Conservation (phyloP, 2,113 vertebrate species). For the Aplodontia rufa region DNA sequence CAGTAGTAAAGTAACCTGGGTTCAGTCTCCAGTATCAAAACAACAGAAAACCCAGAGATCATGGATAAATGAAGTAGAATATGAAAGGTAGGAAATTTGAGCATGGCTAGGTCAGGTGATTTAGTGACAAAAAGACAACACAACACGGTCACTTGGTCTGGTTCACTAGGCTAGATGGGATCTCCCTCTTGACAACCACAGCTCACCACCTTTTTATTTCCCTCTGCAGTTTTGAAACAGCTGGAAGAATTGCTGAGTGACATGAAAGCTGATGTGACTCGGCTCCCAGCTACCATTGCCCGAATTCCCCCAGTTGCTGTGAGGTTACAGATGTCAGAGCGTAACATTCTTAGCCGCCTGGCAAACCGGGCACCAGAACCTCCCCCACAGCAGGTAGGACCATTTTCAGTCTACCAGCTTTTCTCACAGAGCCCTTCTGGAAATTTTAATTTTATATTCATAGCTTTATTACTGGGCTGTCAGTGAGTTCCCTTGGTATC, state of each 20-base stretch:
- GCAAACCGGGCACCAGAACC: conserved; percentile 94
- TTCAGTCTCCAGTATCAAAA: no score
- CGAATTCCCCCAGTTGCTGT: conserved; percentile 97
- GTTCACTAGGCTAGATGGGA: not conserved
- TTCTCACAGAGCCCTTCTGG: not conserved
- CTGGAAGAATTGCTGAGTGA: conserved; percentile 98
- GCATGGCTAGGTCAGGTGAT: not conserved
- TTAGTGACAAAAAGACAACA: not conserved
- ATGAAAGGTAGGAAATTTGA: not conserved
- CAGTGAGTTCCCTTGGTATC: not conserved
- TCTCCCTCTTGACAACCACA: not conserved
- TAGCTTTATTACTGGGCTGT: not conserved
- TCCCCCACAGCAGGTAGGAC: conserved; percentile 92
- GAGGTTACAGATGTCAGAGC: conserved; percentile 97
- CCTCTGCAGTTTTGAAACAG: conserved; percentile 94
- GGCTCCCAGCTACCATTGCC: conserved; percentile 96
- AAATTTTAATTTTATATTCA: not conserved
- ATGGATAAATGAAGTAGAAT: not conserved
- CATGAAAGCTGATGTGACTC: conserved; percentile 98
- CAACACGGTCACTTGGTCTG: not conserved
- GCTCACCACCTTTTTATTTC: conserved; percentile 45
- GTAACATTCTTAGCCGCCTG: conserved; percentile 97
- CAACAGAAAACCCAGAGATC: no score
- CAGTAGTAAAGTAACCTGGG: no score
- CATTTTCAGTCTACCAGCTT: not conserved